Base-by-base conservation (phyloP, 2,888 invertebrate species). In the Panorpa germanica region DNA sequence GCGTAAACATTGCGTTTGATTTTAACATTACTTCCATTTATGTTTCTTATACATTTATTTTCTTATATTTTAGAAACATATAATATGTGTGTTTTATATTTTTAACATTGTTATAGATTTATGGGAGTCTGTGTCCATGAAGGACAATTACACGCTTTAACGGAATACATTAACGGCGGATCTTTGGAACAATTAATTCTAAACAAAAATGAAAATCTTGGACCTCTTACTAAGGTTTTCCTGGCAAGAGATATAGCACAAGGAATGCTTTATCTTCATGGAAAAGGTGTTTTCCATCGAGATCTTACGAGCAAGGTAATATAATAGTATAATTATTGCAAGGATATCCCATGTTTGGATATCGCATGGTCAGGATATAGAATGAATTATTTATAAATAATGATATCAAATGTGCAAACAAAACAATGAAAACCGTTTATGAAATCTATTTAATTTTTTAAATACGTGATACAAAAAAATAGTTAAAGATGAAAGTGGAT, bases 71-170 rank as follows among this genome's bases (percentile, higher is more conserved):
- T 15, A 26, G 10, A 5, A 26, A 17, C 13, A 26, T 12, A 28
- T 20, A 14, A 28, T n/a, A 19, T 22, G 11, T 16, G 3, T 27
- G n/a, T 3, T 10, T 29, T 10, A 29, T 8, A 7, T 32, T 37
- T 28, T 33, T 33, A 38, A 36, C 27, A n/a, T n/a, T n/a, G n/a
- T 57, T 59, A 3, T 61, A 86, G 86, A 52, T 88, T 91, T 60
- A 80, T 83, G 76, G 93, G 91, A 39, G 91, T 85, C 26, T 91
- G 91, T 58, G 91, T 93, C 35, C 86, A 91, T 55, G 88, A 90
- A 54, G 90, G 91, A 18, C 91, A 91, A 50, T 64, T 93, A 31
- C 91, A 93, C 58, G 91, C 91, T 13, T 65, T 93, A 38, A 91
- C 91, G 39, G 91, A 93, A 67, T 95, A 80, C 59, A 90, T 93